Conservation (phyloP, 2,888 invertebrate species). For the Drosophila borborema region DNA sequence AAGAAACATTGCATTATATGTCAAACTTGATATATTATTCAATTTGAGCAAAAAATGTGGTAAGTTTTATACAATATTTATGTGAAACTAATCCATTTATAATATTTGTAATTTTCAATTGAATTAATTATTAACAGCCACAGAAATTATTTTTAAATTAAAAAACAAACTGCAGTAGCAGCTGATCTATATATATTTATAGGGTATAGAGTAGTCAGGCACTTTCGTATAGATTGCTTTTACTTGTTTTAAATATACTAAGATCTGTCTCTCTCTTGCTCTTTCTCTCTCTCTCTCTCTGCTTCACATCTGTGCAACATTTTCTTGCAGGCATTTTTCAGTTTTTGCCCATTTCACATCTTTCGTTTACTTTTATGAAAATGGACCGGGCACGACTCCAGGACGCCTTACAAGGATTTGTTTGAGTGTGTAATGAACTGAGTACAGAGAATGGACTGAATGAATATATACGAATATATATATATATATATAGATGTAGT, state of each 20-base stretch:
- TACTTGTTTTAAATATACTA: conserved; percentile 61
- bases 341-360: conserved; percentile 31
- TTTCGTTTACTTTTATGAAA: conserved; percentile 76
- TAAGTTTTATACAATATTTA: no score
- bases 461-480: neutral
- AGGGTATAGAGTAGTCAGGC: neutral
- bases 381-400: conserved; percentile 42
- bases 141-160: no score
- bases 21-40: no score
- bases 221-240: neutral
- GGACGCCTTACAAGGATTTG: conserved; percentile 63
- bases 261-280: conserved; percentile 40
- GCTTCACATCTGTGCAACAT: conserved; percentile 30
- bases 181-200: no score
- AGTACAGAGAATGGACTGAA: conserved; percentile 27
- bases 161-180: neutral
- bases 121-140: no score
- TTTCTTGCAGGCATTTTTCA: conserved; percentile 54
- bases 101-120: no score
- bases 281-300: conserved; percentile 23
- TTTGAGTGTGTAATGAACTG: conserved; percentile 71
- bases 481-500: neutral
- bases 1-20: no score
- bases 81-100: no score
- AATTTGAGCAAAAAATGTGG: no score